Base-by-base conservation (phyloP, 2,888 invertebrate genomes). In the Exocentrus adspersus region DNA sequence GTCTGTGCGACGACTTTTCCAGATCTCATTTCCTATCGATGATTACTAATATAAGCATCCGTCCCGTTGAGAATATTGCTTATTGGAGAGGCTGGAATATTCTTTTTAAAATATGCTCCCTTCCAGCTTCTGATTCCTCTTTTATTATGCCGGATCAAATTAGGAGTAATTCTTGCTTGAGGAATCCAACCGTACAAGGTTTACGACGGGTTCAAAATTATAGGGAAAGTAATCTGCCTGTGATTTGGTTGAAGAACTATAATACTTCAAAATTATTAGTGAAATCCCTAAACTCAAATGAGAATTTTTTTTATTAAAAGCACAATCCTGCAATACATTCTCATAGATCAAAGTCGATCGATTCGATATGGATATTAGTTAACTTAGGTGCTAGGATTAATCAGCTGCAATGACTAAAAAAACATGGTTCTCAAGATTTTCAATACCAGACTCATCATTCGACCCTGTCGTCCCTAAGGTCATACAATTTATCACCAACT, bases 11-110 rank as follows among this genome's bases (percentile, higher is more conserved):
- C 60, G 67, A 66, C 65, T 70, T 64, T 60, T 60, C 57, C 58
- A 65, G 68, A 71, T 70, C 68, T 71, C 72, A 71, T 72, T 72
- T 72, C 72, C 69, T 70, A 71, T 72, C 68, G 72, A 70, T 72
- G 71, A 72, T 72, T 72, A 69, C 68, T 69, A 69, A 69, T 71
- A 71, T 63, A 68, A 59, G 62, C 66, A 67, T 60, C 64, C 51
- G 60, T 41, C 58, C 65, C 64, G 43, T 19, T 24, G 64, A 59
- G 68, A 68, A 69, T 70, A 67, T 69, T 66, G 66, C 68, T 57
- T 62, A 58, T 57, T 54, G 53, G 58, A n/a, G 32, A 37, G 3
- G 19, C 32, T 12, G 32, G 51, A 12, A 32, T 51, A 37, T 51
- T 51, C 50, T 32, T 48, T 24, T 12, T 43, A 51, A 51, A 51